Percentiles rank a stretch among this genome's conserved stretches.
Evolutionary conservation across 2,888 invertebrate genomes (phyloP).

Genomic region (Hylaea fasciaria): DNA sequence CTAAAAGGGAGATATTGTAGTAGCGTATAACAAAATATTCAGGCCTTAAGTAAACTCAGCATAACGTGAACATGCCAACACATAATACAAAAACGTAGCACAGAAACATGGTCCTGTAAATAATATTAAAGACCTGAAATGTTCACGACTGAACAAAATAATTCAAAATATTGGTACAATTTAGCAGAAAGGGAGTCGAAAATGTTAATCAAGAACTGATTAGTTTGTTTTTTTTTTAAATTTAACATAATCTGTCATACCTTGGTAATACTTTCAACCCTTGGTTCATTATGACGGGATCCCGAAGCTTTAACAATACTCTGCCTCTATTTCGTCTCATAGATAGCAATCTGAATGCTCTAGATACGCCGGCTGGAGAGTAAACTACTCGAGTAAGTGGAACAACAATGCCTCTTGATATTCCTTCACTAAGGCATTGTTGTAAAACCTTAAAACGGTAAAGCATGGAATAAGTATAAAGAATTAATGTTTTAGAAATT

Average conservation of each 20-base stretch:
- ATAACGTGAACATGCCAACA: too few species aligned
- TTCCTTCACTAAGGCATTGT: conserved; percentile 85
- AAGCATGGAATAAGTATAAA: not conserved
- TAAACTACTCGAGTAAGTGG: conserved; percentile 88
- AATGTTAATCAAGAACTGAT: too few species aligned
- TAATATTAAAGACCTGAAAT: too few species aligned
- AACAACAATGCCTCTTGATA: conserved; percentile 86
- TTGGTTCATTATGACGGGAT: conserved; percentile 37
- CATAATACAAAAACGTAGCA: too few species aligned
- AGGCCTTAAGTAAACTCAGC: not conserved
- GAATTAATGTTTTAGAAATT: too few species aligned
- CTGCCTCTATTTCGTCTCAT: conserved; percentile 86
- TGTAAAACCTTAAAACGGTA: conserved; percentile 69
- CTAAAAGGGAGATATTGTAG: conserved; percentile 37
- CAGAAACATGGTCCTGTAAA: too few species aligned
- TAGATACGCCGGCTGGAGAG: conserved; percentile 85
- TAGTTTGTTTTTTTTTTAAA: too few species aligned
- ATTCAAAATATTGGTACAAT: too few species aligned
- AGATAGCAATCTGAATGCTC: conserved; percentile 86
- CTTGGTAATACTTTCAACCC: conserved; percentile 47
- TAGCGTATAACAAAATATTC: not conserved
- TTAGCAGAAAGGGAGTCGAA: too few species aligned
- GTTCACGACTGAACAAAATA: too few species aligned
- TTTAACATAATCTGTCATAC: conserved; percentile 33
- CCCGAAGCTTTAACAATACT: conserved; percentile 47